A percentile compares a stretch with the other conserved stretches of the same genome.
Conservation (phyloP, 1,140 invertebrate species). For the Cotesia vestalis region DNA sequence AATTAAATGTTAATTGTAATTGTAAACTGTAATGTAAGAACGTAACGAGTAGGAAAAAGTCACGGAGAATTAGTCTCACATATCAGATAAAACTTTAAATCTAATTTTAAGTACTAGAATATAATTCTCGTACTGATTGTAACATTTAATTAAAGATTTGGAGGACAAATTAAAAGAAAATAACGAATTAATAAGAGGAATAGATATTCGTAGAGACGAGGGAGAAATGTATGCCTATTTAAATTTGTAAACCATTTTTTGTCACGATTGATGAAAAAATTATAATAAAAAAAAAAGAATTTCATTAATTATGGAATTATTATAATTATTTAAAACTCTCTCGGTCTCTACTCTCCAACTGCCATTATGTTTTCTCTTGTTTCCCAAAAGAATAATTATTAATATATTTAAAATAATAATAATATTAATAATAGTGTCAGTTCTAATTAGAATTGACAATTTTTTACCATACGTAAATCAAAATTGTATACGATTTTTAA, state of each 20-base stretch:
- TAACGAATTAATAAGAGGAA: background rate
- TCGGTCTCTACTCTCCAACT: slow-evolving; percentile 9
- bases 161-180: background rate
- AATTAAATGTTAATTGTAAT: slow-evolving; percentile 1
- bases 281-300: slow-evolving; percentile 49
- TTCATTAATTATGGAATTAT: slow-evolving; percentile 20
- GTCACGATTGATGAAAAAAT: slow-evolving; percentile 47
- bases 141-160: background rate
- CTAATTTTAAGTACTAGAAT: background rate
- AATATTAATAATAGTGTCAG: background rate
- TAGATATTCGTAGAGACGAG: slow-evolving; percentile 6
- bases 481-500: slow-evolving; percentile 66
- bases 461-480: slow-evolving; percentile 53
- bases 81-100: slow-evolving; percentile 24
- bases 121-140: background rate
- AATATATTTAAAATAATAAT: background rate
- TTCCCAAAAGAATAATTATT: background rate
- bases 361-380: background rate
- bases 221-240: slow-evolving; percentile 32
- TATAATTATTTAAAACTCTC: background rate
- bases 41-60: slow-evolving; percentile 15
- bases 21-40: background rate
- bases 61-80: slow-evolving; percentile 38
- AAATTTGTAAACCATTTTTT: slow-evolving; percentile 54
- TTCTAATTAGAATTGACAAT: background rate